phyloP scores from a whole-genome alignment of 1,140 invertebrate genomes.

The Eciton burchellii region DNA sequence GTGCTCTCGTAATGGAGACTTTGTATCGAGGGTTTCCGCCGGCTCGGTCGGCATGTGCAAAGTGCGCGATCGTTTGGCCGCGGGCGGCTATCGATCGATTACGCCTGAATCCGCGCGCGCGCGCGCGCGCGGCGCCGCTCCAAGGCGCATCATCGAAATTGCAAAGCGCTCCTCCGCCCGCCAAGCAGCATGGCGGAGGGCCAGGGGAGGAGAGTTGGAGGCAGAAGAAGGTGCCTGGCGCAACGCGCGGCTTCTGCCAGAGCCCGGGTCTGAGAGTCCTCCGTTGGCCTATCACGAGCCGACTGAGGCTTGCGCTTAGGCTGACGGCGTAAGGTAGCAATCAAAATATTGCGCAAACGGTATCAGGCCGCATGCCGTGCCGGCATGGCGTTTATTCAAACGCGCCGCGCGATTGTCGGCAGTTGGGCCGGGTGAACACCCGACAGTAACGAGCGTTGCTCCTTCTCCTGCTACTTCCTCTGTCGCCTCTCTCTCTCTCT shows the following conservation, averaged over 20 bases:
- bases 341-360: slow-evolving; percentile 71
- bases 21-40: slow-evolving; percentile 43
- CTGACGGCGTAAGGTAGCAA: slow-evolving; percentile 60
- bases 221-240: slow-evolving; percentile 13
- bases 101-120: slow-evolving; percentile 48
- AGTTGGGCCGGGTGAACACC: slow-evolving; percentile 47
- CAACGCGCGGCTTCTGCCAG: slow-evolving; percentile 21
- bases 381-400: slow-evolving; percentile 49
- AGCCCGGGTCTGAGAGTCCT: slow-evolving; percentile 57
- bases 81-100: slow-evolving; percentile 45
- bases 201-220: slow-evolving; percentile 15
- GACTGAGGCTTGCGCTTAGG: slow-evolving; percentile 48
- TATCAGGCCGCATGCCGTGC: slow-evolving; percentile 59
- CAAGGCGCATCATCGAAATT: slow-evolving; percentile 68
- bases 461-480: background rate
- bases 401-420: slow-evolving; percentile 44
- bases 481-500: background rate
- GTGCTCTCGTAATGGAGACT: slow-evolving; percentile 34
- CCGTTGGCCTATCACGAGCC: slow-evolving; percentile 65
- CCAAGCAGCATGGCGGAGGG: slow-evolving; percentile 14
- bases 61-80: slow-evolving; percentile 37
- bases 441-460: slow-evolving; percentile 58
- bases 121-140: too few species aligned
- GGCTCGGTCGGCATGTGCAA: slow-evolving; percentile 7
- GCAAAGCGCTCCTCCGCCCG: slow-evolving; percentile 58